phyloP scores from a whole-genome alignment of 2,888 invertebrate genomes.

The Azorinus chamasolen region DNA sequence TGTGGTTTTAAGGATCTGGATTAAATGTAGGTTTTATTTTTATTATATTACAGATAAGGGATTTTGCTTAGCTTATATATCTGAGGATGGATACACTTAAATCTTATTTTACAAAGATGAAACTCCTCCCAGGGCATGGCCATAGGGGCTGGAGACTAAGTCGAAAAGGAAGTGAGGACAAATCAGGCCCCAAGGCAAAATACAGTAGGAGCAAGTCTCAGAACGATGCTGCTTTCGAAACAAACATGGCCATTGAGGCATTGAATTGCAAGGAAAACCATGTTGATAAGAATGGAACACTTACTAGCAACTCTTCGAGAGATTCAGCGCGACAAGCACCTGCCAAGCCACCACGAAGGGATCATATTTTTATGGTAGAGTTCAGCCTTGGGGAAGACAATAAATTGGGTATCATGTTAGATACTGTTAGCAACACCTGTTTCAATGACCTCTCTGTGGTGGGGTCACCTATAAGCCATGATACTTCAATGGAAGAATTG shows the following conservation, averaged over 20 bases:
- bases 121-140: conserved; percentile 61
- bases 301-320: conserved; percentile 9
- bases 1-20: too few relatives aligned
- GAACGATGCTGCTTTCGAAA: conserved; percentile 53
- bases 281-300: conserved; percentile 36
- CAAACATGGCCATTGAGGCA: conserved; percentile 16
- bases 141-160: conserved; percentile 58
- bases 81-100: conserved; percentile 78
- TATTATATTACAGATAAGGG: too few relatives aligned
- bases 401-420: conserved; percentile 75
- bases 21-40: too few relatives aligned
- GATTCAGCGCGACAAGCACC: conserved; percentile 71
- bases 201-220: conserved; percentile 59
- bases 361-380: conserved; percentile 77
- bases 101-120: conserved; percentile 77
- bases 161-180: conserved; percentile 52
- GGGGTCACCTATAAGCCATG: conserved; percentile 28
- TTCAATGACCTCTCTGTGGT: conserved; percentile 40
- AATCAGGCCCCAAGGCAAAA: conserved; percentile 44
- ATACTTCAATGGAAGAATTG: conserved; percentile 54
- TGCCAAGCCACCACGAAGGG: conserved; percentile 80
- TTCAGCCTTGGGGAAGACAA: conserved; percentile 56
- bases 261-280: conserved; percentile 44
- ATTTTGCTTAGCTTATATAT: neutral
- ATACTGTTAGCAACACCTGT: conserved; percentile 58